Conservation (phyloP, 1,140 invertebrate species). For the Mizuhopecten yessoensis region DNA sequence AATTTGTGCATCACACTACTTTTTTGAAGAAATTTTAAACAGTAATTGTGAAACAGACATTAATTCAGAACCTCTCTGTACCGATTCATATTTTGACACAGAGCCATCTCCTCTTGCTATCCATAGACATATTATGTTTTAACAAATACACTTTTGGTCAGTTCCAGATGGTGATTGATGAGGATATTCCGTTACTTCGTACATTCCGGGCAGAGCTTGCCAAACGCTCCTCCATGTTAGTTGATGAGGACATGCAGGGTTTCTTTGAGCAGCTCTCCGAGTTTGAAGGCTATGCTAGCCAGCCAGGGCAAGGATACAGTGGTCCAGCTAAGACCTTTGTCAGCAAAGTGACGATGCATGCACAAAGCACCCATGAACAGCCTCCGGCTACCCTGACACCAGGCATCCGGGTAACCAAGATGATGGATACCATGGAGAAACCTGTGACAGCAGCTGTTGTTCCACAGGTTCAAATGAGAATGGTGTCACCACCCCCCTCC, state of each 20-base stretch:
- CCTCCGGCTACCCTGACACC: constrained; percentile 44
- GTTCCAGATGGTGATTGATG: constrained; percentile 80
- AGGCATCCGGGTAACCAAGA: constrained; percentile 48
- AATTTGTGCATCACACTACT: too few relatives aligned
- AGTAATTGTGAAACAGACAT: too few relatives aligned
- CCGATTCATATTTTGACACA: too few relatives aligned
- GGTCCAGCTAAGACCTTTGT: constrained; percentile 66
- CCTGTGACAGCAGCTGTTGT: constrained; percentile 38
- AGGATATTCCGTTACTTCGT: constrained; percentile 77
- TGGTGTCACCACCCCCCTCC: constrained; percentile 62
- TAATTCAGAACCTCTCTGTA: too few relatives aligned
- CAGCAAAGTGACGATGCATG: constrained; percentile 56
- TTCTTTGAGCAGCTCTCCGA: constrained; percentile 78
- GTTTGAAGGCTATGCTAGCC: constrained; percentile 75
- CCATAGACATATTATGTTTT: not conserved
- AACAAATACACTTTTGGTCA: constrained; percentile 55
- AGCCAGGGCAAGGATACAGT: constrained; percentile 61
- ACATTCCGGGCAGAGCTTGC: constrained; percentile 82
- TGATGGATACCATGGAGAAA: constrained; percentile 60
- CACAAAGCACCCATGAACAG: constrained; percentile 51
- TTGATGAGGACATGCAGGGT: constrained; percentile 80
- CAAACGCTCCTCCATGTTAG: constrained; percentile 78
- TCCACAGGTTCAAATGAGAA: constrained; percentile 62
- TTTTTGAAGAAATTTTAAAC: too few relatives aligned
- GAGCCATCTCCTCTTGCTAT: too few relatives aligned